Percentiles rank a stretch among this genome's conserved stretches.
These are phyloP conservation scores for Passerina amoena DNA, from an alignment of 2,113 vertebrate species.

Conservation along the genomic window DNA sequence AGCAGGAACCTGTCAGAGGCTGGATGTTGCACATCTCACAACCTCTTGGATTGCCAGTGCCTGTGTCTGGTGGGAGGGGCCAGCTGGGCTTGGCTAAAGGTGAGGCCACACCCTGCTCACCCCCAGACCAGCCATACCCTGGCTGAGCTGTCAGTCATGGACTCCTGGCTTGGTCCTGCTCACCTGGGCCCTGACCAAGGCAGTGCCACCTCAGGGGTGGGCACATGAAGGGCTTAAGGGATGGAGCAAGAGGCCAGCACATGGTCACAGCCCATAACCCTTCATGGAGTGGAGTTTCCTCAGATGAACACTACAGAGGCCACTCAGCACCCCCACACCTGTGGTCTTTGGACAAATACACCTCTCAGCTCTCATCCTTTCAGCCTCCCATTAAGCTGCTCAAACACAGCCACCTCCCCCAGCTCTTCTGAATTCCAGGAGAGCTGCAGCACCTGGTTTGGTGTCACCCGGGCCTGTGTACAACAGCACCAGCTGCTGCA, in stretches of 20 bases:
- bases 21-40: not conserved
- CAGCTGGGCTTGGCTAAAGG: accelerated
- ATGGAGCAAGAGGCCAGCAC: not conserved
- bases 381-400: not conserved
- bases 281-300: not conserved
- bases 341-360: not conserved
- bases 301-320: not conserved
- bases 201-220: not conserved
- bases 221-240: not conserved
- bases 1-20: not conserved
- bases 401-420: not conserved
- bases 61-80: not conserved
- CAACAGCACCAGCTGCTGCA: accelerated
- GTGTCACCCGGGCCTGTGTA: too few species aligned
- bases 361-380: not conserved
- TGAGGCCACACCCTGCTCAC: accelerated
- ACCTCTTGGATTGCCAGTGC: not conserved
- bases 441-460: not conserved
- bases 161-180: not conserved
- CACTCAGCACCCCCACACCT: accelerated
- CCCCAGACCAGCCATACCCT: not conserved
- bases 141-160: not conserved
- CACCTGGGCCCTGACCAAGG: not conserved
- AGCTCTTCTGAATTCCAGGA: not conserved
- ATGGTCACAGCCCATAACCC: not conserved